Evolutionary conservation across 2,113 vertebrate genomes (phyloP).

Genomic region (Callaeas wilsoni): DNA sequence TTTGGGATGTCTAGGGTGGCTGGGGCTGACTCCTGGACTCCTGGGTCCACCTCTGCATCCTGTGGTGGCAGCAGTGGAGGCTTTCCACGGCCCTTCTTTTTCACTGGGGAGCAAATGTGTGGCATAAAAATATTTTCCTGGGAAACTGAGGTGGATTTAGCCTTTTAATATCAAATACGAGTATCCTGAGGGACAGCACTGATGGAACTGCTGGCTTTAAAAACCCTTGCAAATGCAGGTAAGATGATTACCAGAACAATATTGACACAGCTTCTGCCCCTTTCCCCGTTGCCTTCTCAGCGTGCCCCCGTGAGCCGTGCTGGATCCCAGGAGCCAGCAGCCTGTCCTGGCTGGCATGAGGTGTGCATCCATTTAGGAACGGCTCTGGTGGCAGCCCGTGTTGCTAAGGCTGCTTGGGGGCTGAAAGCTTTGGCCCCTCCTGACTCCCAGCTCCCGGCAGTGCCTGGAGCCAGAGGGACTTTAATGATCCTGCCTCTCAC

Average conservation of each 20-base stretch:
- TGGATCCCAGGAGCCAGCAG: neutral
- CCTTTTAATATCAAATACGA: neutral
- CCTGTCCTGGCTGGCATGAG: accelerated
- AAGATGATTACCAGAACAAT: neutral
- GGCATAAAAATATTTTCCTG: neutral
- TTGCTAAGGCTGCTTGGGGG: neutral
- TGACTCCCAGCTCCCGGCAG: neutral
- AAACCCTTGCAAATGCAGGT: neutral
- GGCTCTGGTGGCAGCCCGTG: accelerated
- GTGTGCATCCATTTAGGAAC: neutral
- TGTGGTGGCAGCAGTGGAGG: neutral
- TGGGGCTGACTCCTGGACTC: neutral
- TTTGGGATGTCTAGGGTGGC: neutral
- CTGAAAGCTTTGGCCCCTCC: neutral
- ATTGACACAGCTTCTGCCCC: neutral
- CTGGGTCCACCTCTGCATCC: neutral
- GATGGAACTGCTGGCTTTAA: neutral
- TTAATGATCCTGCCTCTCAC: conserved; percentile 3
- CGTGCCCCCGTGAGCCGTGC: accelerated
- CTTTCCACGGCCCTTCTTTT: neutral
- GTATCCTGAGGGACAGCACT: neutral
- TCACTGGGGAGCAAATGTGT: neutral
- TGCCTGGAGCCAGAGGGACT: neutral
- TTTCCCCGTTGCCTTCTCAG: neutral
- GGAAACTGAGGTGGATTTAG: neutral